phyloP scores from a whole-genome alignment of 1,140 invertebrate genomes.

The Apocrypta bakeri region DNA sequence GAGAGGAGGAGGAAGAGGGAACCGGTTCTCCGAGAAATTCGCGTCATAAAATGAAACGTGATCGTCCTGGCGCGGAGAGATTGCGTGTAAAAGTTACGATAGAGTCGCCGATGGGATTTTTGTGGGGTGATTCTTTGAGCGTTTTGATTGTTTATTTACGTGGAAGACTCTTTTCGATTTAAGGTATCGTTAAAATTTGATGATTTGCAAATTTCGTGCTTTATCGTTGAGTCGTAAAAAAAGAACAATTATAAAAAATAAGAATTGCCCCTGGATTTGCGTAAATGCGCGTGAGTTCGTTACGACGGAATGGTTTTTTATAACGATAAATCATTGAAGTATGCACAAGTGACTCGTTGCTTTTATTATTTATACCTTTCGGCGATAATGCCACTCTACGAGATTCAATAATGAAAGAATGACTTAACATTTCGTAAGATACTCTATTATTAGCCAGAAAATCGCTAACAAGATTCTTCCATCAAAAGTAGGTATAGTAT shows the following conservation, averaged over 20 bases:
- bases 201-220: no score
- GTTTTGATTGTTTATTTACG: not conserved
- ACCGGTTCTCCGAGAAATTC: not conserved
- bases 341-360: not conserved
- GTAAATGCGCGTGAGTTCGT: no score
- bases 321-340: not conserved
- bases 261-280: no score
- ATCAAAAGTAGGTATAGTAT: not conserved
- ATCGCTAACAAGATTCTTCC: not conserved
- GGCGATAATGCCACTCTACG: not conserved
- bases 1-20: not conserved
- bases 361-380: constrained; percentile 1
- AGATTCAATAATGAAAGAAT: not conserved
- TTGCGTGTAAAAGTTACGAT: not conserved
- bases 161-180: no score
- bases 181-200: no score
- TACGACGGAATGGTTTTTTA: not conserved
- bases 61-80: not conserved
- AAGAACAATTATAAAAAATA: no score
- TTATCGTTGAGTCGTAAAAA: no score
- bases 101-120: not conserved
- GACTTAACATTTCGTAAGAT: not conserved
- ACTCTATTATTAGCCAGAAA: not conserved
- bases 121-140: not conserved
- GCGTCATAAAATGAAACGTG: not conserved